These are phyloP conservation scores for Drosophila suboccidentalis DNA, from an alignment of 2,888 invertebrate genomes.

Conservation along the genomic window DNA sequence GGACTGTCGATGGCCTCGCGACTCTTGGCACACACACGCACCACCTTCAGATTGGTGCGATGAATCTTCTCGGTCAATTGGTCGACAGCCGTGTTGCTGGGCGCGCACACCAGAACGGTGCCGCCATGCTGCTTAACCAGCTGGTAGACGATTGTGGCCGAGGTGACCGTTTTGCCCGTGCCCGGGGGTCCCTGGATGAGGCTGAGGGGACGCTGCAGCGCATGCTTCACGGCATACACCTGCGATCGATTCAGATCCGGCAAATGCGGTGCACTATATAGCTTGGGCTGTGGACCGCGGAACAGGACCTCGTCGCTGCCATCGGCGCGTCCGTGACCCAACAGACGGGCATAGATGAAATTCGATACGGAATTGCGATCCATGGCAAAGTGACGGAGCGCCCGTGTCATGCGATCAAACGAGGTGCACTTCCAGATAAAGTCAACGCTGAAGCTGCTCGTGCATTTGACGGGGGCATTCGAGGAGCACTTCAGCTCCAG, in stretches of 20 bases:
- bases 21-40: slow-evolving; percentile 98
- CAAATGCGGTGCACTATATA: slow-evolving; percentile 98
- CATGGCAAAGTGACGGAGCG: slow-evolving; percentile 97
- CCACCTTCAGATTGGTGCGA: slow-evolving; percentile 96
- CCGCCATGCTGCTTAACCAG: slow-evolving; percentile 97
- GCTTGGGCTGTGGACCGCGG: slow-evolving; percentile 94
- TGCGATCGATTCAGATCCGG: slow-evolving; percentile 99
- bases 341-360: slow-evolving; percentile 98
- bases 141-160: slow-evolving; percentile 99
- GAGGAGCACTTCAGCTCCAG: slow-evolving; percentile 97
- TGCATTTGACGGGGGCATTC: slow-evolving; percentile 97
- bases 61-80: slow-evolving; percentile 99
- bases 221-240: slow-evolving; percentile 99
- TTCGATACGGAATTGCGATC: slow-evolving; percentile 98
- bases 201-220: slow-evolving; percentile 97
- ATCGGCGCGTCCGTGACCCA: slow-evolving; percentile 98
- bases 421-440: slow-evolving; percentile 99
- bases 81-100: slow-evolving; percentile 99
- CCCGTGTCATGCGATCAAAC: slow-evolving; percentile 98
- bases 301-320: slow-evolving; percentile 97
- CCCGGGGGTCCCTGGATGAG: slow-evolving; percentile 96
- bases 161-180: slow-evolving; percentile 99
- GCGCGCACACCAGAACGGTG: slow-evolving; percentile 98
- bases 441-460: slow-evolving; percentile 98
- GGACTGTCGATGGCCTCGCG: slow-evolving; percentile 99